These are phyloP conservation scores for Fragum sueziense DNA, from an alignment of 2,888 invertebrate species.

Conservation along the genomic window DNA sequence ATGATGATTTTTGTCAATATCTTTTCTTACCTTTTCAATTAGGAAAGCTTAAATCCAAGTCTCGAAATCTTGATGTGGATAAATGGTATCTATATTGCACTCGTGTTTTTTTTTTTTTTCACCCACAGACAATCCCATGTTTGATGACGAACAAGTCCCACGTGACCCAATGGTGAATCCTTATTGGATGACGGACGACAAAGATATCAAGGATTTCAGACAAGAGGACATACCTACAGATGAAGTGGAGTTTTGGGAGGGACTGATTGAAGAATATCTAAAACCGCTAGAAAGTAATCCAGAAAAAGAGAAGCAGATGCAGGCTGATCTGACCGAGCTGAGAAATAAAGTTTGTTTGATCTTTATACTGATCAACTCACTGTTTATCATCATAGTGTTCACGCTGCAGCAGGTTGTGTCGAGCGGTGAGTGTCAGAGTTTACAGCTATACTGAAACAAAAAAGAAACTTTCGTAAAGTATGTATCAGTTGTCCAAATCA, in stretches of 20 bases:
- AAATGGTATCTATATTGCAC: no score
- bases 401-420: conserved; percentile 93
- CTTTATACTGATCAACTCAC: conserved; percentile 98
- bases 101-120: no score
- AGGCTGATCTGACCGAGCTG: conserved; percentile 89
- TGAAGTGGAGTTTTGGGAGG: conserved; percentile 93
- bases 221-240: conserved; percentile 25
- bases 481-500: no score
- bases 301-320: conserved; percentile 84
- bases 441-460: no score
- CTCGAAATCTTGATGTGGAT: no score
- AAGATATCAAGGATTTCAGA: conserved; percentile 85
- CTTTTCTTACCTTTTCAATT: no score
- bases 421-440: conserved; percentile 26
- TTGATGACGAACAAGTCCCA: conserved; percentile 40
- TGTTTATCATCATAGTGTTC: conserved; percentile 99
- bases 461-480: no score
- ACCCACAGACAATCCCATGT: conserved; percentile 62
- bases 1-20: no score
- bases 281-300: conserved; percentile 94
- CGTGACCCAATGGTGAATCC: conserved; percentile 62
- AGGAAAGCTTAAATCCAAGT: no score
- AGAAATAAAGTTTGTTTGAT: conserved; percentile 88
- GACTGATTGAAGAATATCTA: conserved; percentile 95
- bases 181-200: conserved; percentile 66